phyloP scores from a whole-genome alignment of 1,140 invertebrate species.

The Drosophila parvula region DNA sequence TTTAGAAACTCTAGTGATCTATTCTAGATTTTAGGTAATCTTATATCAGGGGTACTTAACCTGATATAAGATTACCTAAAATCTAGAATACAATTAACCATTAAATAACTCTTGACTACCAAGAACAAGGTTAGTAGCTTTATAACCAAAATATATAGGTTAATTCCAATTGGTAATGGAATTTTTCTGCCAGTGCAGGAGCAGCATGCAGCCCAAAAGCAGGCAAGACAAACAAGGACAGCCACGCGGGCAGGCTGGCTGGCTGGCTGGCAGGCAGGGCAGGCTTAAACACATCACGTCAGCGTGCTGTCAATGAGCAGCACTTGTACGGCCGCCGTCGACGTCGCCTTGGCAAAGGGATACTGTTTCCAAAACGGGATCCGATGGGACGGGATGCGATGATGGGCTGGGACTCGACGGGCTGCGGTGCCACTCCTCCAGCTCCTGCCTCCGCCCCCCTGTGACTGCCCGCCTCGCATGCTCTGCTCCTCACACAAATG shows the following conservation, averaged over 20 bases:
- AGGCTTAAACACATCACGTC: constrained; percentile 73
- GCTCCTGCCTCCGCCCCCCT: background rate
- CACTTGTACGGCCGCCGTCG: constrained; percentile 64
- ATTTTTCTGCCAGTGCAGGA: background rate
- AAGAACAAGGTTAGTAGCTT: too few species aligned
- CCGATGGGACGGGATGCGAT: constrained; percentile 12
- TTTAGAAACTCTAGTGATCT: too few species aligned
- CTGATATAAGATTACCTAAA: too few species aligned
- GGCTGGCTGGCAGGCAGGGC: constrained; percentile 5
- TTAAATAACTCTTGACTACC: too few species aligned
- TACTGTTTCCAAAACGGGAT: constrained; percentile 37
- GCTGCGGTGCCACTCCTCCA: background rate
- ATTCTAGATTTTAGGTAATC: too few species aligned
- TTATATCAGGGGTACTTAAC: too few species aligned
- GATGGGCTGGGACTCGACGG: constrained; percentile 10
- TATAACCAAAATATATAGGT: too few species aligned
- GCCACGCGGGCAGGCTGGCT: background rate
- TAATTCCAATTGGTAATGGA: too few species aligned
- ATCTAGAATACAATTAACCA: too few species aligned
- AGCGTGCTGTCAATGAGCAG: constrained; percentile 75
- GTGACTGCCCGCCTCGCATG: constrained; percentile 23
- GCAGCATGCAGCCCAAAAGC: constrained; percentile 65
- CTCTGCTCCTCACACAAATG: constrained; percentile 38
- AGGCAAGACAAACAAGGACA: constrained; percentile 29
- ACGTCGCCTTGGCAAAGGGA: constrained; percentile 30